Conservation (phyloP, 2,113 vertebrate genomes). For the Chionis minor region DNA sequence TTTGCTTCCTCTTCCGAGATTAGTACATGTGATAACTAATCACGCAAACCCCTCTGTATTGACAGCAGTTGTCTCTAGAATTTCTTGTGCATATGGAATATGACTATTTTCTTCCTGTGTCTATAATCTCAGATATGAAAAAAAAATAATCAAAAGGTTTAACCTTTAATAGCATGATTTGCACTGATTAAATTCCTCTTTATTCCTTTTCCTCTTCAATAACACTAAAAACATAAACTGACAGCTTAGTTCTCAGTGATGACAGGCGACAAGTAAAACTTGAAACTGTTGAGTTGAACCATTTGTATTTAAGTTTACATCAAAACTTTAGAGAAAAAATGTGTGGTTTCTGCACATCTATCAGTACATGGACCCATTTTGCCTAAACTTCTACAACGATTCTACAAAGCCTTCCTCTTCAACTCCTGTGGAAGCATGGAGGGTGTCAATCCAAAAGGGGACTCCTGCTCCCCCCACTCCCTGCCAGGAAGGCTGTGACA, state of each 20-base stretch:
- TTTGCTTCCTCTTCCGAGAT: neutral
- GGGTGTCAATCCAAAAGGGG: neutral
- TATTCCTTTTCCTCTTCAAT: neutral
- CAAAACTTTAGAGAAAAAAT: neutral
- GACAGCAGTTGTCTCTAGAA: neutral
- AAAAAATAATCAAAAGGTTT: neutral
- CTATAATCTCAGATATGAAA: neutral
- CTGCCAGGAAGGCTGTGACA: neutral
- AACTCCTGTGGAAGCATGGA: neutral
- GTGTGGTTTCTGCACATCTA: neutral
- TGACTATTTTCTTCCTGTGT: neutral
- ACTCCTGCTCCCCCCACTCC: neutral
- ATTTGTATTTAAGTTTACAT: neutral
- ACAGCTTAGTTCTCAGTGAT: neutral
- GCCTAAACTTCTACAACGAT: neutral
- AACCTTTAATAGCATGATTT: neutral
- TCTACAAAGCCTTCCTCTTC: neutral
- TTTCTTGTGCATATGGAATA: neutral
- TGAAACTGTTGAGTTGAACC: neutral
- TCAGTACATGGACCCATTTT: neutral
- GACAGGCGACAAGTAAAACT: neutral
- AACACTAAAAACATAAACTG: neutral
- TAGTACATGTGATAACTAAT: neutral
- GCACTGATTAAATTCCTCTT: neutral
- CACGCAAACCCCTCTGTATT: neutral